phyloP scores from a whole-genome alignment of 2,888 invertebrate species.

The Heliconius erato region DNA sequence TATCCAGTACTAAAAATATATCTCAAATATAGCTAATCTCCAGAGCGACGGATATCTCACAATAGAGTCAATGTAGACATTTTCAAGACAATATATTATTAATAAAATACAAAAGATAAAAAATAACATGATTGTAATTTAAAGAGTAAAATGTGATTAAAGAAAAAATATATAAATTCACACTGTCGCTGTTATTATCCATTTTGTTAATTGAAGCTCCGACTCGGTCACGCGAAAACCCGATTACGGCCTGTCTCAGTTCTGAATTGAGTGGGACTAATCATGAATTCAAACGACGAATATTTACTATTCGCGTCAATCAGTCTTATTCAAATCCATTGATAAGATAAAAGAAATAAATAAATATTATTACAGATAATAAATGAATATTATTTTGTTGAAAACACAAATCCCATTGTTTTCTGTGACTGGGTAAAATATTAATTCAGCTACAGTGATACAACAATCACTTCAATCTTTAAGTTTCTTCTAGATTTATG shows the following conservation, averaged over 20 bases:
- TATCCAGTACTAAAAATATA: too few relatives aligned
- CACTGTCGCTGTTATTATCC: conserved; percentile 60
- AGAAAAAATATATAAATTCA: conserved; percentile 24
- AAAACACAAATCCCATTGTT: not conserved
- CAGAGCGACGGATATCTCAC: not conserved
- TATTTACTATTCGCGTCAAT: conserved; percentile 51
- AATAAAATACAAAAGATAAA: not conserved
- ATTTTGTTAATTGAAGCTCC: conserved; percentile 79
- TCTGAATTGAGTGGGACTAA: conserved; percentile 69
- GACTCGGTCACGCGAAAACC: conserved; percentile 70
- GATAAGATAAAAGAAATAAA: conserved; percentile 2
- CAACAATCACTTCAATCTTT: not conserved
- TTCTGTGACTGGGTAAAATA: not conserved
- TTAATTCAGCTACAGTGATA: not conserved
- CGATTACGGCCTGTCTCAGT: conserved; percentile 66
- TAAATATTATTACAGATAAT: not conserved
- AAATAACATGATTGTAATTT: too few relatives aligned
- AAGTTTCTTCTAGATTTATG: not conserved
- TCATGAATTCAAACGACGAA: conserved; percentile 74
- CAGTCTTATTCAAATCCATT: conserved; percentile 32
- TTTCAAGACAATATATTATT: not conserved
- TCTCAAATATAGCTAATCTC: not conserved
- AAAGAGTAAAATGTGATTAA: too few relatives aligned
- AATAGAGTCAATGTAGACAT: not conserved
- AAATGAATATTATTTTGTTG: not conserved